Evolutionary conservation across 2,888 invertebrate genomes (phyloP), one percentile per base, ranked within the genome.

Genomic region (Miltochrista miniata): DNA sequence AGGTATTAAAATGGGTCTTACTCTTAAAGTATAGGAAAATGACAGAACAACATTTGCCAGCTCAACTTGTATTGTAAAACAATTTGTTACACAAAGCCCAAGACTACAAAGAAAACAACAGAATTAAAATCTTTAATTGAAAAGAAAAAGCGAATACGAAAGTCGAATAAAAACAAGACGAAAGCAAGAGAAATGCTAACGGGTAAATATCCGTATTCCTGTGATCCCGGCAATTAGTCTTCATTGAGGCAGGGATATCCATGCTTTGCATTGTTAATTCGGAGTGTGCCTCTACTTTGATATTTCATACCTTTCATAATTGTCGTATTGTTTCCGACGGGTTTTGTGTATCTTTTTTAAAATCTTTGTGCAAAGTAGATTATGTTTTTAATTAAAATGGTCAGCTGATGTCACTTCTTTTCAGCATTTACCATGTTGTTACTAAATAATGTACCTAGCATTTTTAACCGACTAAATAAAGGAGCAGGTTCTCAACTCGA

Each of bases 181-280:
- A 39, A 44, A 44, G 34, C 7, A 49, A 46, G 31, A 45, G 41
- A 42, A 56, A 51, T 53, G 35, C 24, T 38, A 39, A 45, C 18
- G 30, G 43, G 30, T 41, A 49, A 52, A 54, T 46, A 36, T 24
- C 46, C 34, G 45, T 45, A 45, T 42, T 35, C 57, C 43, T 45
- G 41, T 63, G 68, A 70, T 68, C 62, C 66, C 45, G 49, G 63
- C 70, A 75, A 79, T 79, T 76, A 79, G 71, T 72, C 68, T 69
- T 70, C 71, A 75, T 79, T 74, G 66, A 58, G 42, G 13, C 37
- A 43, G 45, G 51, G 61, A 55, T 62, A 63, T 68, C 62, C 64
- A 59, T 70, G 73, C 59, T 72, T 66, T 68, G 74, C 69, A 77
- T 76, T 71, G 61, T 59, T 61, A 67, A 76, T 70, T 56, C 24